Evolutionary conservation across 2,888 invertebrate genomes (phyloP).

Genomic region (Ectobius pallidus): DNA sequence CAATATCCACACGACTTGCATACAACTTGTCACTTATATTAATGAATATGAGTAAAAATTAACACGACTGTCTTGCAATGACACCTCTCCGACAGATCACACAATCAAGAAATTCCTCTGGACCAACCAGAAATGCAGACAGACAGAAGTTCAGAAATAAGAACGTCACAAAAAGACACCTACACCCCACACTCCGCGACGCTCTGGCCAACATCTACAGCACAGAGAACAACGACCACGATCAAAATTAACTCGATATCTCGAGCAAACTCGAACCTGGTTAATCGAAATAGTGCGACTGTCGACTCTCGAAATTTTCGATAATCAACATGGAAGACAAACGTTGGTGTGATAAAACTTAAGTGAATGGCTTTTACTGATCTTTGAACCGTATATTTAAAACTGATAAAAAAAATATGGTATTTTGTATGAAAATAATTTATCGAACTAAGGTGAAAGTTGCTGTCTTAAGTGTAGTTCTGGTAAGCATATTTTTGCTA

Average conservation of each 20-base stretch:
- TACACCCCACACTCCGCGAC: background rate
- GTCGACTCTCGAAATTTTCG: too few species aligned
- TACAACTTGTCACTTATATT: background rate
- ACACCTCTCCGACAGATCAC: background rate
- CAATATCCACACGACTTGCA: background rate
- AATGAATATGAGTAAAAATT: background rate
- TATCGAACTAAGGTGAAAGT: constrained; percentile 27
- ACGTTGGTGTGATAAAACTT: too few species aligned
- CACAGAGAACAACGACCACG: too few species aligned
- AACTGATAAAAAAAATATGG: background rate
- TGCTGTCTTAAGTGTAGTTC: constrained; percentile 5
- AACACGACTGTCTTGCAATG: background rate
- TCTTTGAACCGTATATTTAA: too few species aligned
- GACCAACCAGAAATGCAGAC: too few species aligned
- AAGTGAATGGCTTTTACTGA: too few species aligned
- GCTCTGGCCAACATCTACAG: too few species aligned
- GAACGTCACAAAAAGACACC: background rate
- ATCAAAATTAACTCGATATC: too few species aligned
- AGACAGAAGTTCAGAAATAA: background rate
- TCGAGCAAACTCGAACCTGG: too few species aligned
- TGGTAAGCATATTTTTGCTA: constrained; percentile 6
- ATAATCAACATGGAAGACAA: too few species aligned
- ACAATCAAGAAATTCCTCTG: background rate
- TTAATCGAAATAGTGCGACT: too few species aligned
- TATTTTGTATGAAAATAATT: background rate